Base-by-base conservation (phyloP, 2,888 invertebrate genomes). In the Limnephilus rhombicus region DNA sequence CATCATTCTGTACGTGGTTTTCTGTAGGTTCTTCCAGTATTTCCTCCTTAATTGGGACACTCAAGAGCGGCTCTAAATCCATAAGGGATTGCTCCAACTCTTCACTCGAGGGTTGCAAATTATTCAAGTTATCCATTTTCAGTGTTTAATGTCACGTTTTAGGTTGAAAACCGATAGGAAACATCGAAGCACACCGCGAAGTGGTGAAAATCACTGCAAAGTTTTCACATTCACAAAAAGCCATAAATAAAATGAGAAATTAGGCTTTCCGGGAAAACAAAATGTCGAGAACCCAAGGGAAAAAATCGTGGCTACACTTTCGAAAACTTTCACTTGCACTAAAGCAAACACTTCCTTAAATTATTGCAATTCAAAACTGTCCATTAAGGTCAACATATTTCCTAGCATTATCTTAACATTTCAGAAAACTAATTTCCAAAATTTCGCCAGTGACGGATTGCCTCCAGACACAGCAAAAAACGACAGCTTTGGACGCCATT, bases 21-120 rank as follows among this genome's bases (percentile, higher is more conserved):
- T 91, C 93, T 49, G 91, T 87, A 4, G 92, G 68, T 82, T 96
- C 96, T 45, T 96, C 96, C 1, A 95, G 94, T 91, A 94, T 95
- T 94, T 96, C 96, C 94, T 96, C 96, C 94, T 96, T 96, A 94
- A 96, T 95, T 94, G 95, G 95, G 94, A 96, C 96, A 83, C 96
- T 96, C 94, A 96, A 95, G 93, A 96, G 95, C 93, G 96, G 96
- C 89, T 95, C 95, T 92, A 96, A 94, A 94, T 96, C 96, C 96
- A 96, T 95, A 93, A 96, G 95, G 92, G 96, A 96, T 92, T 95
- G 95, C 94, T 96, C 96, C 92, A 96, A 95, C 93, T 96, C 96
- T 94, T 96, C 96, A 92, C 95, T 95, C 93, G 95, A 95, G 93
- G 95, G 94, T 94, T 95, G 95, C 91, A 93, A 91, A 94, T 95